These are phyloP conservation scores for Seira musarum DNA, from an alignment of 2,888 invertebrate genomes.

Conservation along the genomic window DNA sequence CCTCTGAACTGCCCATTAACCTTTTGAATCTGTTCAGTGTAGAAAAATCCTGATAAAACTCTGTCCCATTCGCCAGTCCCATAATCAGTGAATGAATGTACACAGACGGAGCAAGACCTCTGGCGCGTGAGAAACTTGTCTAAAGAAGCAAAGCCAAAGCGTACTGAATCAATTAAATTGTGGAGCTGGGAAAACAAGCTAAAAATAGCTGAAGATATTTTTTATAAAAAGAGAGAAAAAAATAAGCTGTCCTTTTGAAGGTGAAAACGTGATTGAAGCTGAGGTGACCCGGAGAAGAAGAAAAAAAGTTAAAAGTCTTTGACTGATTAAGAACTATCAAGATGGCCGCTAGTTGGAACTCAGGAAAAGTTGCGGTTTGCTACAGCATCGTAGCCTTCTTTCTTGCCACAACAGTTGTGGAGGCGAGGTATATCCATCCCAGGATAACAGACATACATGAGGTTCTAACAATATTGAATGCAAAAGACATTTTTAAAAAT, in stretches of 20 bases:
- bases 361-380: too few relatives aligned
- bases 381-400: slow-evolving; percentile 16
- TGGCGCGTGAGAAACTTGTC: too few relatives aligned
- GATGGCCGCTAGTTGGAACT: slow-evolving; percentile 31
- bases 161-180: background rate
- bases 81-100: too few relatives aligned
- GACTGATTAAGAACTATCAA: slow-evolving; percentile 11
- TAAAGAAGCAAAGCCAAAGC: slow-evolving; percentile 8
- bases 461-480: slow-evolving; percentile 12
- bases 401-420: slow-evolving; percentile 4
- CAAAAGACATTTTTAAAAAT: background rate
- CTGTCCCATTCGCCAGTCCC: too few relatives aligned
- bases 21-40: slow-evolving; percentile 13
- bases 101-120: too few relatives aligned
- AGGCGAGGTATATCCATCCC: slow-evolving; percentile 28
- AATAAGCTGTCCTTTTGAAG: too few relatives aligned
- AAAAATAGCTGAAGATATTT: background rate
- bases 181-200: background rate
- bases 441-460: background rate
- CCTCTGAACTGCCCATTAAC: slow-evolving; percentile 14
- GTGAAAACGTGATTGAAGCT: background rate
- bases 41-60: slow-evolving; percentile 40
- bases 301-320: slow-evolving; percentile 12
- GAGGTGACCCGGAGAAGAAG: background rate
- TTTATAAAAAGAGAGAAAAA: slow-evolving; percentile 3